Evolutionary conservation across 2,888 invertebrate genomes (phyloP).

Genomic region (Anoplius nigerrimus): DNA sequence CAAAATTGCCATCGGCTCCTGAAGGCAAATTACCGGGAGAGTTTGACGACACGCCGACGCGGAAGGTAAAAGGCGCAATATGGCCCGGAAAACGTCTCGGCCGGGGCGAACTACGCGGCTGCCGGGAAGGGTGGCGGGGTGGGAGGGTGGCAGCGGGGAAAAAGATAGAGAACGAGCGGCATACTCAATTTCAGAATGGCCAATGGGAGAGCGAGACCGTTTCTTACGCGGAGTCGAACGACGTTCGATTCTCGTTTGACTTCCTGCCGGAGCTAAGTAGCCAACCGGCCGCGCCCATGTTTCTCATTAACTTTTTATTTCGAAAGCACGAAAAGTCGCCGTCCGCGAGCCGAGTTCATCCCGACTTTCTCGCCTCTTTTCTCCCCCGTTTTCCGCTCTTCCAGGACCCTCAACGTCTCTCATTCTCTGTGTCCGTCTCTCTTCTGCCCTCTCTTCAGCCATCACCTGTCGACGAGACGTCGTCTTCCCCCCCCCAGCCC

Average conservation of each 20-base stretch:
- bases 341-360: constrained; percentile 1
- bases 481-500: too few species aligned
- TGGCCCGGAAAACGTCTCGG: background rate
- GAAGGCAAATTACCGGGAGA: constrained; percentile 39
- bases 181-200: constrained; percentile 59
- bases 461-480: background rate
- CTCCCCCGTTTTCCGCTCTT: constrained; percentile 7
- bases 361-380: constrained; percentile 30
- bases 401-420: background rate
- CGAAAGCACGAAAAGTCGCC: constrained; percentile 66
- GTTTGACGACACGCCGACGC: constrained; percentile 31
- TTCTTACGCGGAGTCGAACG: constrained; percentile 43
- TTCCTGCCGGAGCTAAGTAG: constrained; percentile 7
- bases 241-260: constrained; percentile 19
- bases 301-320: constrained; percentile 75
- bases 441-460: background rate
- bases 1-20: constrained; percentile 37
- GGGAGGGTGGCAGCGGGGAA: constrained; percentile 1
- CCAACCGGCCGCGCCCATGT: constrained; percentile 39
- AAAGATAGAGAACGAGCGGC: constrained; percentile 38
- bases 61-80: constrained; percentile 32
- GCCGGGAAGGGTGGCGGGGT: constrained; percentile 19
- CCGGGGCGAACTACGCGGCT: background rate
- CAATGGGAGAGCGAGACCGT: constrained; percentile 43
- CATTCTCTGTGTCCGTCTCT: constrained; percentile 1